Conservation (phyloP, 2,797 vertebrate species). For the Chloroceryle amazona region DNA sequence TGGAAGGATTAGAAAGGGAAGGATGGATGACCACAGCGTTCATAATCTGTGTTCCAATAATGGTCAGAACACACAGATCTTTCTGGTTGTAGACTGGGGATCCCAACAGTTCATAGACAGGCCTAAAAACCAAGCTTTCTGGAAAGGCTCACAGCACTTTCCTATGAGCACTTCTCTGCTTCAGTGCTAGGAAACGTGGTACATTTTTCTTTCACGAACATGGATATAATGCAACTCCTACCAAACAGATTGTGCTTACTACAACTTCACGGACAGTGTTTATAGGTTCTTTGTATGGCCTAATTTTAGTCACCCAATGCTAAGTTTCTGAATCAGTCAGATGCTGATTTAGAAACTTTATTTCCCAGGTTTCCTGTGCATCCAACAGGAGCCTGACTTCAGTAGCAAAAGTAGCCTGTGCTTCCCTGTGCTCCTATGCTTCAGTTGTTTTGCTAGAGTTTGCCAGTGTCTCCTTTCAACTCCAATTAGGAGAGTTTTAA, state of each 20-base stretch:
- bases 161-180: neutral
- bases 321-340: too few relatives aligned
- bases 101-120: neutral
- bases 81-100: neutral
- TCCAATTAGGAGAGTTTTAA: neutral
- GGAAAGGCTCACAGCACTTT: neutral
- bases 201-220: neutral
- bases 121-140: neutral
- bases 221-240: neutral
- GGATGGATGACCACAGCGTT: neutral
- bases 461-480: neutral
- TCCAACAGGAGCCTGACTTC: neutral
- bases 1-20: neutral
- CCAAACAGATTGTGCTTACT: neutral
- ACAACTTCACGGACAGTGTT: neutral
- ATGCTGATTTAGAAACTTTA: neutral
- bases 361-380: neutral
- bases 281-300: neutral
- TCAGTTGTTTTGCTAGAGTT: neutral
- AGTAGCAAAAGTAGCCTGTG: neutral
- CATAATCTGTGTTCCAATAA: neutral
- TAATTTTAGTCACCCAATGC: neutral
- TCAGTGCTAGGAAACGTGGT: fast-evolving
- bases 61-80: neutral
- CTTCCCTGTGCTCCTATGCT: neutral